Conservation (phyloP, 2,888 invertebrate genomes). For the Troides helena region DNA sequence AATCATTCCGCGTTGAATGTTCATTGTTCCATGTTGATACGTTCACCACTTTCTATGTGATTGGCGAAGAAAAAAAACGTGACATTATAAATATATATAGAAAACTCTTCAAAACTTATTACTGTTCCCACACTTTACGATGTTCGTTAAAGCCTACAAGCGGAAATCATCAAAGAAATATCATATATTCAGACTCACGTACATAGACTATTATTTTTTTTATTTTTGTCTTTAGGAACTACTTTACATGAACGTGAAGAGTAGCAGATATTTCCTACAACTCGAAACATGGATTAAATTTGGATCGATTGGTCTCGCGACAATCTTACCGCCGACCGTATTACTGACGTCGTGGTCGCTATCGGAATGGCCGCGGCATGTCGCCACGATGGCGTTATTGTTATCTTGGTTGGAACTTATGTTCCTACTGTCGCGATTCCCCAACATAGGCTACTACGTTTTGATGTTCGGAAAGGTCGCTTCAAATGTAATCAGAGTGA, state of each 20-base stretch:
- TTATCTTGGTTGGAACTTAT: slow-evolving; percentile 80
- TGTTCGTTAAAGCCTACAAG: too few species aligned
- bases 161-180: too few species aligned
- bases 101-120: too few species aligned
- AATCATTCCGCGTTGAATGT: too few species aligned
- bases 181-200: too few species aligned
- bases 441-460: slow-evolving; percentile 80
- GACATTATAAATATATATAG: too few species aligned
- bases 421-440: slow-evolving; percentile 79
- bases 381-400: slow-evolving; percentile 75
- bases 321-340: slow-evolving; percentile 63
- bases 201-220: too few species aligned
- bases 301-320: slow-evolving; percentile 65
- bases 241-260: slow-evolving; percentile 73
- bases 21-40: too few species aligned
- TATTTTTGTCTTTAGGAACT: slow-evolving; percentile 63
- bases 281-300: slow-evolving; percentile 81
- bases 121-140: too few species aligned
- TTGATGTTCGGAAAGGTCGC: slow-evolving; percentile 82
- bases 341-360: slow-evolving; percentile 42
- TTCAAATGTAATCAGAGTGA: slow-evolving; percentile 77
- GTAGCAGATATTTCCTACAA: slow-evolving; percentile 73
- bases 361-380: slow-evolving; percentile 69
- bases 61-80: too few species aligned
- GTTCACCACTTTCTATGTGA: too few species aligned